phyloP scores from a whole-genome alignment of 2,797 vertebrate genomes.

The Trachops cirrhosus region DNA sequence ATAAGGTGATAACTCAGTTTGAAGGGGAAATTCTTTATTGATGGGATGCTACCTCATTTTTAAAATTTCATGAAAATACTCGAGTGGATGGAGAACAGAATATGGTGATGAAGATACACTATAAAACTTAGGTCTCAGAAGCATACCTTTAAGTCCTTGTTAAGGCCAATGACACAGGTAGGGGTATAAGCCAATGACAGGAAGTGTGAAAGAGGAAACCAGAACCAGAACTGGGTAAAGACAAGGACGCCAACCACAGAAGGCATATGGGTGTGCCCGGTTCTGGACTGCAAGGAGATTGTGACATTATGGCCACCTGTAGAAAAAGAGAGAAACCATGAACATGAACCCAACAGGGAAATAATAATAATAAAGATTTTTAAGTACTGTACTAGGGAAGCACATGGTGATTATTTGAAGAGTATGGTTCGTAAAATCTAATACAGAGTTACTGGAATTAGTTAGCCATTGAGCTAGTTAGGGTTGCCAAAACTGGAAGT shows the following conservation, averaged over 20 bases:
- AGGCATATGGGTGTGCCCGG: constrained; percentile 99
- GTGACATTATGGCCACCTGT: constrained; percentile 97
- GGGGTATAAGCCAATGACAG: constrained; percentile 96
- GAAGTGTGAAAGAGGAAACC: constrained; percentile 99
- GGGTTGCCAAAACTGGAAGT: neutral
- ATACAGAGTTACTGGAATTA: neutral
- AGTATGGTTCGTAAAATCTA: neutral
- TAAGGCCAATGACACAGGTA: constrained; percentile 97
- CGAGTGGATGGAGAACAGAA: neutral
- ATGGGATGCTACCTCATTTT: neutral
- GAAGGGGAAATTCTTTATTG: neutral
- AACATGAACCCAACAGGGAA: neutral
- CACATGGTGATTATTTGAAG: neutral
- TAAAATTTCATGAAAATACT: neutral
- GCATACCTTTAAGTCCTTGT: constrained; percentile 98
- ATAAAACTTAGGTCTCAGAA: neutral
- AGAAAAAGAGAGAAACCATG: constrained; percentile 44
- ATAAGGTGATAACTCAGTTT: neutral
- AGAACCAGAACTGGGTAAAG: constrained; percentile 99
- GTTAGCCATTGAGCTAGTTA: neutral
- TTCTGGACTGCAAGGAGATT: constrained; percentile 98
- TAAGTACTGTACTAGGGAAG: constrained; percentile 5
- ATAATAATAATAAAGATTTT: neutral
- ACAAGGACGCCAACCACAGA: constrained; percentile 97
- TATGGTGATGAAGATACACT: neutral